Conservation (phyloP, 2,113 vertebrate species). For the Epinephelus fuscoguttatus region DNA sequence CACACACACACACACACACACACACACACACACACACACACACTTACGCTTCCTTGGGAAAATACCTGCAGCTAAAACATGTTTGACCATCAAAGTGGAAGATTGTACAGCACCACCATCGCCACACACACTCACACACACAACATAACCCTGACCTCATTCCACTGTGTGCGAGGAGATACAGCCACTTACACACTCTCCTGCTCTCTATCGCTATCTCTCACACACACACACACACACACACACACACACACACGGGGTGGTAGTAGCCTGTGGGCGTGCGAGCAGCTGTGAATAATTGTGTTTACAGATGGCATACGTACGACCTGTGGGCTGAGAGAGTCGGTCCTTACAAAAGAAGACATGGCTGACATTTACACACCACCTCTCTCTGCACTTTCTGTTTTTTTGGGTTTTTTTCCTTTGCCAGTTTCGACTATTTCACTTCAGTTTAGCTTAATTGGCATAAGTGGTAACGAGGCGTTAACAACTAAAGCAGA, state of each 20-base stretch:
- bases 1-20: slow-evolving; percentile 39
- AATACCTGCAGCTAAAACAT: slow-evolving; percentile 71
- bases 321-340: slow-evolving; percentile 64
- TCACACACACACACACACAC: slow-evolving; percentile 24
- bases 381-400: background rate
- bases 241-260: slow-evolving; percentile 47
- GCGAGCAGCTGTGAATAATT: slow-evolving; percentile 77
- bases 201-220: slow-evolving; percentile 42
- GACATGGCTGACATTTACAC: slow-evolving; percentile 58
- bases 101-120: slow-evolving; percentile 54
- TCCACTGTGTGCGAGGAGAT: slow-evolving; percentile 50
- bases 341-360: slow-evolving; percentile 36
- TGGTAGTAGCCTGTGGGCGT: slow-evolving; percentile 63
- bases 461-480: slow-evolving; percentile 63
- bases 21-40: slow-evolving; percentile 23
- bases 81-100: slow-evolving; percentile 72
- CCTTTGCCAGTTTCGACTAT: slow-evolving; percentile 21
- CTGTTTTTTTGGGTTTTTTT: slow-evolving; percentile 1
- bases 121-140: slow-evolving; percentile 32
- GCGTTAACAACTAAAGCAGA: slow-evolving; percentile 47
- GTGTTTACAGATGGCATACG: slow-evolving; percentile 77
- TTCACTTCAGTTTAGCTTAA: slow-evolving; percentile 54
- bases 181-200: slow-evolving; percentile 53
- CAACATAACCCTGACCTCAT: slow-evolving; percentile 67
- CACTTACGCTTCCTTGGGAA: slow-evolving; percentile 42